Percentiles rank a stretch among this genome's conserved stretches.
Conservation (phyloP, 2,113 vertebrate genomes). For the Tetrax tetrax region DNA sequence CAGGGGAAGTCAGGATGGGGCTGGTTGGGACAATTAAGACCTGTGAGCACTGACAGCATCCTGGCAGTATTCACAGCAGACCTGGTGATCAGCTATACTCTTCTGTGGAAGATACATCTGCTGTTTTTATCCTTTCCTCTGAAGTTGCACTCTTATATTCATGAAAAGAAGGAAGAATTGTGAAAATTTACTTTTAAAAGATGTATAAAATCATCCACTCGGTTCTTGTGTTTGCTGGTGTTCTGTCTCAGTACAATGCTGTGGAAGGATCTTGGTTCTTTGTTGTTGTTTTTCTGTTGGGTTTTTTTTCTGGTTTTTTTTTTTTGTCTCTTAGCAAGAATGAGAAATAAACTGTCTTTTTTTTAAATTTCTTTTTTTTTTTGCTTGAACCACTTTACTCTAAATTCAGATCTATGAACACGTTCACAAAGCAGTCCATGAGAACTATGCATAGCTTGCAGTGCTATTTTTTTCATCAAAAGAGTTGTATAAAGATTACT, state of each 20-base stretch:
- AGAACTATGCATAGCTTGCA: neutral
- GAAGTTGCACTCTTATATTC: neutral
- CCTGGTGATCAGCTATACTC: neutral
- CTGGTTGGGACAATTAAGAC: neutral
- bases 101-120: neutral
- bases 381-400: neutral
- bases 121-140: neutral
- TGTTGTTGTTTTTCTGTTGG: neutral
- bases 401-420: neutral
- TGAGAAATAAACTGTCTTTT: neutral
- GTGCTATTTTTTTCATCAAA: neutral
- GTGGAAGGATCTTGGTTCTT: neutral
- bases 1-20: rapidly evolving
- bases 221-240: neutral
- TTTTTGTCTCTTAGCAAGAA: neutral
- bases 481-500: neutral
- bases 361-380: too few relatives aligned
- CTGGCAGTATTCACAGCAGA: neutral
- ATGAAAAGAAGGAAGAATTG: neutral
- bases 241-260: neutral
- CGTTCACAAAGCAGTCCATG: neutral
- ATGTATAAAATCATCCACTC: neutral
- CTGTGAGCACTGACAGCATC: neutral
- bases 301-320: neutral
- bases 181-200: neutral